These are phyloP conservation scores for Pagetopsis macropterus DNA, from an alignment of 2,797 vertebrate species.

Conservation along the genomic window DNA sequence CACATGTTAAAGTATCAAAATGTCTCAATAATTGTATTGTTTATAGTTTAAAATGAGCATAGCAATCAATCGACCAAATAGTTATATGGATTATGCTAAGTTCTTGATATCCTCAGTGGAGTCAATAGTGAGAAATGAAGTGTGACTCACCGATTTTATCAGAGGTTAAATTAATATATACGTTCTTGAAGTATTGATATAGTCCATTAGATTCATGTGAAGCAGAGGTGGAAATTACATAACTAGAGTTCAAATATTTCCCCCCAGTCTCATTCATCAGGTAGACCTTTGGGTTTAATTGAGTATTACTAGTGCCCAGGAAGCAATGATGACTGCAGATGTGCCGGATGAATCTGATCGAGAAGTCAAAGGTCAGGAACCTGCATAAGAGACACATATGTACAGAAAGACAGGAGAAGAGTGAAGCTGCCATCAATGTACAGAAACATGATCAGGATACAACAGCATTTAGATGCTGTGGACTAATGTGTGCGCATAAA, in stretches of 20 bases:
- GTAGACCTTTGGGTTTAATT: slow-evolving; percentile 81
- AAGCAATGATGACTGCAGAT: slow-evolving; percentile 72
- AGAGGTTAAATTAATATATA: slow-evolving; percentile 63
- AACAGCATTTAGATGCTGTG: slow-evolving; percentile 7
- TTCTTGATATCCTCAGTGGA: not conserved
- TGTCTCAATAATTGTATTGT: not conserved
- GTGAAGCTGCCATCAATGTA: slow-evolving; percentile 31
- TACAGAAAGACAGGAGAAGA: slow-evolving; percentile 49
- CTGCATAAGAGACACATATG: slow-evolving; percentile 72
- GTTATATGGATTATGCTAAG: not conserved
- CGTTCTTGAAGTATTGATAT: slow-evolving; percentile 47
- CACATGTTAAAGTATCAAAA: not conserved
- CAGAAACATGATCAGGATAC: slow-evolving; percentile 32
- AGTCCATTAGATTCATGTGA: slow-evolving; percentile 69
- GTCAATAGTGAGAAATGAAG: not conserved
- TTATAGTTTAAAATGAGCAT: not conserved
- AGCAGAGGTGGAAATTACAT: slow-evolving; percentile 71
- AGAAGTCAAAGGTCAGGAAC: slow-evolving; percentile 73
- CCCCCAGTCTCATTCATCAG: slow-evolving; percentile 62
- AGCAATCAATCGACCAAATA: not conserved
- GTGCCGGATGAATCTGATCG: slow-evolving; percentile 68
- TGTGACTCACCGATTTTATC: slow-evolving; percentile 52
- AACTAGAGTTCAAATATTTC: slow-evolving; percentile 47
- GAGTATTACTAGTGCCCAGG: slow-evolving; percentile 67
- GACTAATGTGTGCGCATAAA: slow-evolving; percentile 13